Evolutionary conservation across 2,888 invertebrate species (phyloP).

Genomic region (Himalopsyche japonica): DNA sequence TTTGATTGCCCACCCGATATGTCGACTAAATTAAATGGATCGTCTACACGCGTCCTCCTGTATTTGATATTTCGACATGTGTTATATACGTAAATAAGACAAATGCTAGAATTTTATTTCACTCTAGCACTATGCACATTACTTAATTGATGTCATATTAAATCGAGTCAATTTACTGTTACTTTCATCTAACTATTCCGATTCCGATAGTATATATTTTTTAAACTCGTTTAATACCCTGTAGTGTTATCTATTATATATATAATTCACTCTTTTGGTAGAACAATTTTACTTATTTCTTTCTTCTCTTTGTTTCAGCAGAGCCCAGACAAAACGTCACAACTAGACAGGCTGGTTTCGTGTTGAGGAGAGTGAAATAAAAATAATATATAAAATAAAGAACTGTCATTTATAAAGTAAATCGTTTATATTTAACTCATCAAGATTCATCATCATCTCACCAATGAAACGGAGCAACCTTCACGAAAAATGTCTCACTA

Average conservation of each 20-base stretch:
- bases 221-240: neutral
- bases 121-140: neutral
- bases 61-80: neutral
- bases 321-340: slow-evolving; percentile 39
- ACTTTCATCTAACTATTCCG: too few species aligned
- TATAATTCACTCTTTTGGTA: neutral
- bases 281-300: neutral
- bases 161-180: too few species aligned
- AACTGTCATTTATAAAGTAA: slow-evolving; percentile 26
- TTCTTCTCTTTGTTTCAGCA: slow-evolving; percentile 35
- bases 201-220: neutral
- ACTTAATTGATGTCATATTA: too few species aligned
- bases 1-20: neutral
- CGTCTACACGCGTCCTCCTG: neutral
- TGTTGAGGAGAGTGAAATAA: slow-evolving; percentile 24
- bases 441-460: neutral
- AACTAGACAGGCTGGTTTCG: slow-evolving; percentile 39
- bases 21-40: neutral
- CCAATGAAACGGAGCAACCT: neutral
- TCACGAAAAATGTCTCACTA: too few species aligned
- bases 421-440: slow-evolving; percentile 32
- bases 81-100: neutral
- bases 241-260: neutral
- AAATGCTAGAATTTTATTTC: neutral
- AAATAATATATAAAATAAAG: slow-evolving; percentile 10